These are phyloP conservation scores for Dasysyrphus albostriatus DNA, from an alignment of 2,888 invertebrate genomes.

Conservation along the genomic window DNA sequence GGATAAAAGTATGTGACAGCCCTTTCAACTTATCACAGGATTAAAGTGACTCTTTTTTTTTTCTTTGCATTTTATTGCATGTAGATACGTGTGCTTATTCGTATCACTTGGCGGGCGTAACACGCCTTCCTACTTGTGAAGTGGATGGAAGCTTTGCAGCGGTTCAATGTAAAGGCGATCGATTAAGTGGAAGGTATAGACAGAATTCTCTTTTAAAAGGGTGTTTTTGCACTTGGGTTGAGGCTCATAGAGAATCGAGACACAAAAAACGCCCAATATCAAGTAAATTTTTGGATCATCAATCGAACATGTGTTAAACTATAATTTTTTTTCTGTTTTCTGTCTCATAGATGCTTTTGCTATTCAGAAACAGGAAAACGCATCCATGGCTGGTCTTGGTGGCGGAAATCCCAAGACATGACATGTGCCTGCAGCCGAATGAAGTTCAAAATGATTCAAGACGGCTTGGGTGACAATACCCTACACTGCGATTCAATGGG, in stretches of 20 bases:
- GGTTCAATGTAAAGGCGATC: slow-evolving; percentile 88
- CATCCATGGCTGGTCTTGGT: slow-evolving; percentile 88
- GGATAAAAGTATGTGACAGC: slow-evolving; percentile 77
- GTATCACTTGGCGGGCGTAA: slow-evolving; percentile 73
- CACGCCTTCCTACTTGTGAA: slow-evolving; percentile 85
- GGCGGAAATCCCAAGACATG: slow-evolving; percentile 86
- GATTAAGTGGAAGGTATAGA: slow-evolving; percentile 86
- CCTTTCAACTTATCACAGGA: slow-evolving; percentile 15
- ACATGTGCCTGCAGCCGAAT: slow-evolving; percentile 87
- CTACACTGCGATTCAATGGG: slow-evolving; percentile 88
- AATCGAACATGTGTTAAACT: background rate
- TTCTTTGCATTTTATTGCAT: background rate
- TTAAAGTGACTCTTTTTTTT: slow-evolving; percentile 4
- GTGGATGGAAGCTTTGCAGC: slow-evolving; percentile 86
- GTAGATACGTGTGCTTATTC: slow-evolving; percentile 77
- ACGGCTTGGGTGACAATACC: slow-evolving; percentile 84
- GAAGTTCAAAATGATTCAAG: slow-evolving; percentile 84
- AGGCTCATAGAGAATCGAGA: background rate
- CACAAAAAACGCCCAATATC: background rate
- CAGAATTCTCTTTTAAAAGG: background rate
- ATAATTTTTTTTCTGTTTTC: background rate
- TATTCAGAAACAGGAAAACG: slow-evolving; percentile 86
- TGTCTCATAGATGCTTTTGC: slow-evolving; percentile 87
- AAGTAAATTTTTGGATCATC: background rate
- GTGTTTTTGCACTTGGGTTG: background rate